Evolutionary conservation across 1,140 invertebrate genomes (phyloP), one percentile per base, ranked within the genome.

Genomic region (Grapholita molesta): DNA sequence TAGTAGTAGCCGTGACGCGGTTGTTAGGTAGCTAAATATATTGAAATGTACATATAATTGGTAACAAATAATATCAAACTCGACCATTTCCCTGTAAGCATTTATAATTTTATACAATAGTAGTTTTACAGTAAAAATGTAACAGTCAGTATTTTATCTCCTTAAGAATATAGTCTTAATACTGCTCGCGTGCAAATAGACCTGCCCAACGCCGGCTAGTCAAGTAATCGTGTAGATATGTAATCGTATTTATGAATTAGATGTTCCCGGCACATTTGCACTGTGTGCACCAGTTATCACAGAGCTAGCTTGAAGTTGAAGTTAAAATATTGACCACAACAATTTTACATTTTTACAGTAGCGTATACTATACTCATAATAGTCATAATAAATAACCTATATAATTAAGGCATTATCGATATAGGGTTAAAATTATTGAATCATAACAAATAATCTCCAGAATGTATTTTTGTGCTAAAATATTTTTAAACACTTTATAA

Each of bases 51-150:
- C 74, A 74, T 79, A 76, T 75, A 82, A 80, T 74, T 24, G 6
- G 24, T 79, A 82, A 80, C 79, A 74, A 61, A n/a, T 15, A 28
- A 61, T 61, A 61, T 61, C n/a, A 61, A 61, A 61, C 35, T 57
- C 21, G 30, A 61, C 24, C 5, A 79, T 76, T 78, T 85, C 83
- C 83, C 83, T 85, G 83, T 85, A 84, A 72, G 74, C 79, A 76
- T 72, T 77, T 78, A n/a, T n/a, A n/a, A n/a, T n/a, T n/a, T n/a
- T n/a, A 84, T 73, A 75, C 68, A 79, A 82, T 74, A 80, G 82
- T 79, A 71, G 75, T 73, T 76, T 79, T 74, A 76, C 71, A 70
- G 71, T 48, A 9, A 48, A 21, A 48, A 21, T 48, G 7, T 30
- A 42, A 21, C 21, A 48, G 42, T 48, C 15, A 48, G 42, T 48